Percentiles rank a stretch among this genome's conserved stretches.
Conservation (phyloP, 2,113 vertebrate genomes). For the Crotophaga sulcirostris region DNA sequence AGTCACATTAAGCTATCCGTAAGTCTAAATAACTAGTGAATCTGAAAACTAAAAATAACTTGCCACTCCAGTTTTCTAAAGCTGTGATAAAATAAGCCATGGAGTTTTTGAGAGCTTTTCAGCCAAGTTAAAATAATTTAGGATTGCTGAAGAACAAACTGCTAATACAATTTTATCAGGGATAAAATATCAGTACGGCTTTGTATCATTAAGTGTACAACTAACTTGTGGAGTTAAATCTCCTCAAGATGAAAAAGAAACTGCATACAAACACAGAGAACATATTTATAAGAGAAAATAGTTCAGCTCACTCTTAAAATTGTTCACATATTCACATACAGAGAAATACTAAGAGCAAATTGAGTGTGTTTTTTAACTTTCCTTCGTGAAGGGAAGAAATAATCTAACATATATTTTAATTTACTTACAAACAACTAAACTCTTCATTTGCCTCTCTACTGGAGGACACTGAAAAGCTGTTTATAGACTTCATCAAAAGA, state of each 20-base stretch:
- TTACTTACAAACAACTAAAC: not conserved
- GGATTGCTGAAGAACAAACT: not conserved
- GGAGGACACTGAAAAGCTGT: not conserved
- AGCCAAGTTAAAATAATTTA: not conserved
- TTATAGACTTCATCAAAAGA: not conserved
- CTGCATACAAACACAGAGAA: not conserved
- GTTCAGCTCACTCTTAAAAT: not conserved
- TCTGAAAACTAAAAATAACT: not conserved
- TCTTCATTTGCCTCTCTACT: not conserved
- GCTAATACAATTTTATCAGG: not conserved
- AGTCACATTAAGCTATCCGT: not conserved
- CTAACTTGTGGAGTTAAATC: not conserved
- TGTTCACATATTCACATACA: not conserved
- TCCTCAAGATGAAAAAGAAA: not conserved
- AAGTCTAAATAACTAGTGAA: not conserved
- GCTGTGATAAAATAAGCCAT: not conserved
- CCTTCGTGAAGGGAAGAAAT: not conserved
- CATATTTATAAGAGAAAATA: not conserved
- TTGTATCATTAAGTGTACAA: not conserved
- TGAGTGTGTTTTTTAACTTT: not conserved
- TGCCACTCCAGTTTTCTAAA: not conserved
- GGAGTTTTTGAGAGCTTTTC: not conserved
- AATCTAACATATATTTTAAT: not conserved
- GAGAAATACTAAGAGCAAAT: not conserved
- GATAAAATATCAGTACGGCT: not conserved